Base-by-base conservation (phyloP, 2,888 invertebrate species). In the Cynaeus angustus region DNA sequence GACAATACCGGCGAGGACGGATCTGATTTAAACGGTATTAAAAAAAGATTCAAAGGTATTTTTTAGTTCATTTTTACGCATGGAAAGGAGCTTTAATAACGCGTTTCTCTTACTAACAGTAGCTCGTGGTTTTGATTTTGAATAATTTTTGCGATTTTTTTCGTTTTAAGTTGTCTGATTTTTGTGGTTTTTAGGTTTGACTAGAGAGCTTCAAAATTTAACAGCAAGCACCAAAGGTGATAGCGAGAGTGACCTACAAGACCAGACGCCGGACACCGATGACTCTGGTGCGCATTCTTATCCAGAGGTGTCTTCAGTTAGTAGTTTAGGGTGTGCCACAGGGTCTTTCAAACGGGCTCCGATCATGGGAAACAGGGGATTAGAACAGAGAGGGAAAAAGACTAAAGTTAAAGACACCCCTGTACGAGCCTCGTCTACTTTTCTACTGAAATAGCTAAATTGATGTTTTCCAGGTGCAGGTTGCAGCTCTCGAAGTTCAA, bases 401-500 rank as follows among this genome's bases (percentile, higher is more conserved):
- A 86, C 88, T 55, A 87, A 89, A 79, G 71, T 74, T n/a, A 80
- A 80, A 71, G 81, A 80, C 37, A 74, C 72, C 33, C 79, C 76
- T 16, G 87, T 80, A 77, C 6, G 33, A 28, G 28, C 7, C 7
- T 33, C 33, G 7, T 6, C n/a, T 7, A 33, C 7, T 33, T 33
- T 7, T 7, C 33, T 33, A 45, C 28, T 37, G 1, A 21, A 21
- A 3, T 4, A 21, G 16, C 14, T 55, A 8, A 43, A 12, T 16
- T 52, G 26, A 1, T 7, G 8, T 59, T 53, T 75, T 89, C 88
- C 55, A 85, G 78, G 91, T 94, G 30, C 94, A 95, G 79, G 94
- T 97, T 72, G 97, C 96, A 61, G 96, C 97, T 14, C 88, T 98
- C 77, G 98, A 98, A 86, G 96, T 97, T 74, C 95, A 96, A 86